phyloP scores from a whole-genome alignment of 1,140 invertebrate genomes.

The Sesamia nonagrioides region DNA sequence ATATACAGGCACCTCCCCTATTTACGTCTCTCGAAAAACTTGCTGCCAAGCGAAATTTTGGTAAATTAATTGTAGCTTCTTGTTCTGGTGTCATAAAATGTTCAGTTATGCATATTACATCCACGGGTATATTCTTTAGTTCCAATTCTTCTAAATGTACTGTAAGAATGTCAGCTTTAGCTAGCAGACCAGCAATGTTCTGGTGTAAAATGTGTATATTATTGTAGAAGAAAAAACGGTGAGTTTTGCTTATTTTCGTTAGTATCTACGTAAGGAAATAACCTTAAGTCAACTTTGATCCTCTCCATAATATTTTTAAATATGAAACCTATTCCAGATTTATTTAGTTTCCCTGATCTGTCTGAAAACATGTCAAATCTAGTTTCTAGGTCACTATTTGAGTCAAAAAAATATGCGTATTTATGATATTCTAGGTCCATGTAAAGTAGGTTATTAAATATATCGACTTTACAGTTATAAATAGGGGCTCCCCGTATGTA shows the following conservation, averaged over 20 bases:
- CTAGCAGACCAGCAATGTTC: too few species aligned
- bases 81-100: conserved; percentile 1
- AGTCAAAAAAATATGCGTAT: not conserved
- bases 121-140: not conserved
- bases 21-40: conserved; percentile 39
- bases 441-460: not conserved
- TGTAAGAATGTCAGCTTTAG: not conserved
- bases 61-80: conserved; percentile 19
- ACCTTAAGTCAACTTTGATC: too few species aligned
- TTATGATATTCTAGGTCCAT: not conserved
- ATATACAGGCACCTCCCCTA: conserved; percentile 53
- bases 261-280: too few species aligned
- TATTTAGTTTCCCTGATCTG: not conserved
- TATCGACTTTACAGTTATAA: not conserved
- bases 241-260: not conserved
- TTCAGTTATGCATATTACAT: not conserved
- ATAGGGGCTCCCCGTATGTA: not conserved
- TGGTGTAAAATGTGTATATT: not conserved
- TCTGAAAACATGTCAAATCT: not conserved
- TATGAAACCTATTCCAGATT: not conserved
- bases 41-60: conserved; percentile 44
- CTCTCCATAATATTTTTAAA: not conserved
- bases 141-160: not conserved
- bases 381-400: not conserved
- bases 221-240: conserved; percentile 1